A percentile compares a stretch with the other conserved stretches of the same genome.
Evolutionary conservation across 2,888 invertebrate species (phyloP).

Genomic region (Apamea sordens): DNA sequence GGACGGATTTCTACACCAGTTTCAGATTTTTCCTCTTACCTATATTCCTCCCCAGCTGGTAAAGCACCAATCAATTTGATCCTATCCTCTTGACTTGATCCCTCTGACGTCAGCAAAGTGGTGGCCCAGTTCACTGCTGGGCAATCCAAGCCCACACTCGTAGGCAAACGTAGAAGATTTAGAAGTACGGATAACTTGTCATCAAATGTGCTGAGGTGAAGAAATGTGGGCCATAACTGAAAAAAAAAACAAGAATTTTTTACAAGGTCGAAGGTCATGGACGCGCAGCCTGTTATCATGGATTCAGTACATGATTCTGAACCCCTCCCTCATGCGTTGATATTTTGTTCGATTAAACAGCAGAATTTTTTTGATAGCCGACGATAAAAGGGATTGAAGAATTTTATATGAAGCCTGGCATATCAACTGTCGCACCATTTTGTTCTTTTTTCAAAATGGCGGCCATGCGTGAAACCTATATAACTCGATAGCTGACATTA

Average conservation of each 20-base stretch:
- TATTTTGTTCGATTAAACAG: too few species aligned
- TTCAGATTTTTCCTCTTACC: slow-evolving; percentile 60
- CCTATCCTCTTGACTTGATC: slow-evolving; percentile 61
- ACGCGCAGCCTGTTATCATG: too few species aligned
- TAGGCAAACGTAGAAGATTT: slow-evolving; percentile 65
- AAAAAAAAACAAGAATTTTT: background rate
- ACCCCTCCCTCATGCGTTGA: too few species aligned
- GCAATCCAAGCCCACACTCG: slow-evolving; percentile 54
- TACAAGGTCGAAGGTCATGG: background rate
- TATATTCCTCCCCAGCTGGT: slow-evolving; percentile 71
- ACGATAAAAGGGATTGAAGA: too few species aligned
- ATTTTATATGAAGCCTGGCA: too few species aligned
- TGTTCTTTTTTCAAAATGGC: too few species aligned
- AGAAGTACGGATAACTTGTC: slow-evolving; percentile 68
- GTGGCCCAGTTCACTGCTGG: slow-evolving; percentile 73
- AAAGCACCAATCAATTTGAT: slow-evolving; percentile 69
- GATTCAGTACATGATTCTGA: too few species aligned
- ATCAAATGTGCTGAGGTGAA: slow-evolving; percentile 62
- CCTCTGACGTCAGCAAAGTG: slow-evolving; percentile 51
- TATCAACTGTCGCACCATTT: too few species aligned
- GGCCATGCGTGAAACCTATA: too few species aligned
- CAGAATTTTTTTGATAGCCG: too few species aligned
- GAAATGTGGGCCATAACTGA: slow-evolving; percentile 74
- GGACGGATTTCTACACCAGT: background rate
- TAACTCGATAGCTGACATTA: too few species aligned